phyloP scores from a whole-genome alignment of 2,797 vertebrate genomes.

The Anabas testudineus region DNA sequence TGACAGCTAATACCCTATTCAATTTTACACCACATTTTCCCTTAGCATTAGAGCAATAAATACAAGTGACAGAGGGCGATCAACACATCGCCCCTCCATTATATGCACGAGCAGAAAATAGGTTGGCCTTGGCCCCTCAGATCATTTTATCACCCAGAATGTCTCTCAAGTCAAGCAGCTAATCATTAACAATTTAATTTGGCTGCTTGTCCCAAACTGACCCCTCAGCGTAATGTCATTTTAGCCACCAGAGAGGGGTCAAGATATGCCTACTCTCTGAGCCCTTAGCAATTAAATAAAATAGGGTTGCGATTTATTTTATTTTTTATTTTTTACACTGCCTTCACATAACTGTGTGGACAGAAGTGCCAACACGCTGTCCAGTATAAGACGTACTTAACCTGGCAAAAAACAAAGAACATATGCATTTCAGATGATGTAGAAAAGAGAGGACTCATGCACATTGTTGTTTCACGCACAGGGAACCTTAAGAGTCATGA shows the following conservation, averaged over 20 bases:
- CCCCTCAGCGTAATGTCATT: constrained; percentile 55
- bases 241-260: constrained; percentile 46
- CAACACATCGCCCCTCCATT: constrained; percentile 46
- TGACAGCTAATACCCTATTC: constrained; percentile 76
- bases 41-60: constrained; percentile 66
- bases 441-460: not conserved
- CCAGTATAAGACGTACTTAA: too few relatives aligned
- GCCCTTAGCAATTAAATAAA: constrained; percentile 29
- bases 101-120: constrained; percentile 55
- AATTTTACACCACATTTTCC: constrained; percentile 69
- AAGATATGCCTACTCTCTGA: constrained; percentile 43
- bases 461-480: not conserved
- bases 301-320: not conserved
- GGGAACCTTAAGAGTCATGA: not conserved
- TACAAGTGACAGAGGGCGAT: constrained; percentile 67
- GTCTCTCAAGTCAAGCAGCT: constrained; percentile 60
- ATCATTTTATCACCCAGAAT: constrained; percentile 60
- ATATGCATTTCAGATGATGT: too few relatives aligned
- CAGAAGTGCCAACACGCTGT: not conserved
- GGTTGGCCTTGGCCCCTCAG: constrained; percentile 54
- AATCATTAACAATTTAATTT: constrained; percentile 78
- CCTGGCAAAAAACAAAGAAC: not conserved
- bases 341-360: not conserved
- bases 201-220: constrained; percentile 66
- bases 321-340: constrained; percentile 8